Percentiles rank a stretch among this genome's conserved stretches.
Conservation (phyloP, 37 sponge, comb jelly and placozoan species). For the Ianthella basta region DNA sequence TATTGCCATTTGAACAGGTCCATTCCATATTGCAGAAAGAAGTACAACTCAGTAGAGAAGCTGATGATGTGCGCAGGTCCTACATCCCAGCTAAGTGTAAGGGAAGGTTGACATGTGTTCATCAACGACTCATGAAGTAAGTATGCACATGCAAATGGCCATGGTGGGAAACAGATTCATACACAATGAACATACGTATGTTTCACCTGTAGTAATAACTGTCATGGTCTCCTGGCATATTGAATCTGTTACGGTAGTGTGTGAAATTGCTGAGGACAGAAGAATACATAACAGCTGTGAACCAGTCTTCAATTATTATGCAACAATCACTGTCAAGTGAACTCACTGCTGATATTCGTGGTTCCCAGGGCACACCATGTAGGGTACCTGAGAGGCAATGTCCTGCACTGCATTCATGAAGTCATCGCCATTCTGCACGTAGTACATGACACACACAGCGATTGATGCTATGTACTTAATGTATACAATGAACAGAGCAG, state of each 20-base stretch:
- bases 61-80: slow-evolving; percentile 56
- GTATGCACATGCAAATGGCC: no score
- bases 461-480: background rate
- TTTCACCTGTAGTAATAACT: slow-evolving; percentile 21
- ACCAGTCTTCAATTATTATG: background rate
- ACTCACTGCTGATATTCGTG: slow-evolving; percentile 45
- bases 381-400: slow-evolving; percentile 44
- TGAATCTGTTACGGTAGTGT: slow-evolving; percentile 55
- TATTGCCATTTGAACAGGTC: slow-evolving; percentile 34
- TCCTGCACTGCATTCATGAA: slow-evolving; percentile 52
- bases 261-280: slow-evolving; percentile 46
- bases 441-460: background rate
- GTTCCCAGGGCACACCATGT: slow-evolving; percentile 61
- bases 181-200: background rate
- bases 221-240: slow-evolving; percentile 47
- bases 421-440: slow-evolving; percentile 38
- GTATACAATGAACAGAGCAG: background rate
- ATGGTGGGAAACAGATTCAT: no score
- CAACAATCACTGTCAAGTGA: background rate
- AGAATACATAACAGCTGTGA: no score
- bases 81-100: slow-evolving; percentile 31
- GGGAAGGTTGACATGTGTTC: background rate
- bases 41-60: slow-evolving; percentile 65
- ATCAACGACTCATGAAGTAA: no score
- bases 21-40: slow-evolving; percentile 18